Conservation (phyloP, 2,797 vertebrate genomes). For the Notoglanidium macrostoma region DNA sequence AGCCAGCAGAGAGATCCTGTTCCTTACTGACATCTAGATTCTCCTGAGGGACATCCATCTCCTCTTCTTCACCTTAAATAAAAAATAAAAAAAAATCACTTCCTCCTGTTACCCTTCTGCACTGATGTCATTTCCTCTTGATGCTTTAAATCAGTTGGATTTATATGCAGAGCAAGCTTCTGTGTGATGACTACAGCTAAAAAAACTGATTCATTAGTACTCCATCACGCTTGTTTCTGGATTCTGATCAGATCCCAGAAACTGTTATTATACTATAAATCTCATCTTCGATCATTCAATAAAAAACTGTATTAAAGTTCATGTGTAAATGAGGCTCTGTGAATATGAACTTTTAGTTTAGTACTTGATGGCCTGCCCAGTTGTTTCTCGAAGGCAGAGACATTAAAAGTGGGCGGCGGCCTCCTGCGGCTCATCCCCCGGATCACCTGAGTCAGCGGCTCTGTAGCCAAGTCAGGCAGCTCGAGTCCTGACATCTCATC, state of each 20-base stretch:
- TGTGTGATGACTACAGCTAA: too few relatives aligned
- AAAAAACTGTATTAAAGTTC: not conserved
- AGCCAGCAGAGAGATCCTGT: conserved; percentile 37
- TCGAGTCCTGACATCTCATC: conserved; percentile 69
- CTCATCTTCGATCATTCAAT: not conserved
- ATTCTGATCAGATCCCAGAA: not conserved
- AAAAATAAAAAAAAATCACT: not conserved
- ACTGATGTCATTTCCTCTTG: not conserved
- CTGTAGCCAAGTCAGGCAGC: conserved; percentile 70
- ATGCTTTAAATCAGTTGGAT: not conserved
- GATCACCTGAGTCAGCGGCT: conserved; percentile 49
- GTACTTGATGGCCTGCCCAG: conserved; percentile 59
- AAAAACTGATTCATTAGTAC: not conserved
- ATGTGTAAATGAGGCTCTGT: not conserved
- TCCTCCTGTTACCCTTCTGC: not conserved
- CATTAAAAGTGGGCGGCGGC: conserved; percentile 66
- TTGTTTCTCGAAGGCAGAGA: conserved; percentile 73
- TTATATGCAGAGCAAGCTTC: not conserved
- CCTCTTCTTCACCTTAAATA: conserved; percentile 2
- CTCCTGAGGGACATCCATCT: conserved; percentile 8
- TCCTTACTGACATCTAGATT: conserved; percentile 33
- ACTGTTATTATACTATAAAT: not conserved
- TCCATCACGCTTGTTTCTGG: not conserved
- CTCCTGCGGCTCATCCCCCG: conserved; percentile 73
- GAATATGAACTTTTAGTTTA: not conserved